A percentile compares a stretch with the other conserved stretches of the same genome.
These are phyloP conservation scores for Heterodera schachtii DNA, from an alignment of 1,140 invertebrate species.

Conservation along the genomic window DNA sequence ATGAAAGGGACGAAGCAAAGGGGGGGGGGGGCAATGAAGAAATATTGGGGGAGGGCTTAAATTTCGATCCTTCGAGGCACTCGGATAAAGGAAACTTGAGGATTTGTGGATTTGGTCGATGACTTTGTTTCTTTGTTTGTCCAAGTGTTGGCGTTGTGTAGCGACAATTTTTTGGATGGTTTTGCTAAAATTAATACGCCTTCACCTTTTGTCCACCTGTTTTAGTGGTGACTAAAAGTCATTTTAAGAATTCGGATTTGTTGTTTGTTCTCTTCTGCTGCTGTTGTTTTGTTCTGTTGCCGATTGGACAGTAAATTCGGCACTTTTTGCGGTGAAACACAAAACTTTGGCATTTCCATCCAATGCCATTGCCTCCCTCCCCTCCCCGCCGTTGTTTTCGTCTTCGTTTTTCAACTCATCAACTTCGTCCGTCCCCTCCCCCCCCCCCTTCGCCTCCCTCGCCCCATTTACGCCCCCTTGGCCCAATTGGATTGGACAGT, in stretches of 20 bases:
- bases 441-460: too few species aligned
- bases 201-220: too few species aligned
- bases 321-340: too few species aligned
- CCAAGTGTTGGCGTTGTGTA: not conserved
- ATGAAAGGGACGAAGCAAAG: not conserved
- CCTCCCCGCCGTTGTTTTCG: not conserved
- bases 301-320: too few species aligned
- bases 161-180: not conserved
- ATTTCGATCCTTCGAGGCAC: not conserved
- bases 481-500: conserved; percentile 2
- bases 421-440: not conserved
- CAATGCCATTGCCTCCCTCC: too few species aligned
- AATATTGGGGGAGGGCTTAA: not conserved
- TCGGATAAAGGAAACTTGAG: not conserved
- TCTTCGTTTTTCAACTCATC: not conserved
- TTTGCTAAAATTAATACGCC: too few species aligned
- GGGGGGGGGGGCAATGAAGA: not conserved
- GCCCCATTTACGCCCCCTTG: not conserved
- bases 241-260: too few species aligned
- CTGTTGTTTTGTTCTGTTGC: too few species aligned
- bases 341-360: too few species aligned
- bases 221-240: too few species aligned
- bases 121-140: not conserved
- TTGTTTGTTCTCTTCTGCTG: not conserved
- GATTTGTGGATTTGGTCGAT: not conserved